Percentiles rank a stretch among this genome's conserved stretches.
Conservation (phyloP, 1,140 invertebrate genomes). For the Magallana gigas region DNA sequence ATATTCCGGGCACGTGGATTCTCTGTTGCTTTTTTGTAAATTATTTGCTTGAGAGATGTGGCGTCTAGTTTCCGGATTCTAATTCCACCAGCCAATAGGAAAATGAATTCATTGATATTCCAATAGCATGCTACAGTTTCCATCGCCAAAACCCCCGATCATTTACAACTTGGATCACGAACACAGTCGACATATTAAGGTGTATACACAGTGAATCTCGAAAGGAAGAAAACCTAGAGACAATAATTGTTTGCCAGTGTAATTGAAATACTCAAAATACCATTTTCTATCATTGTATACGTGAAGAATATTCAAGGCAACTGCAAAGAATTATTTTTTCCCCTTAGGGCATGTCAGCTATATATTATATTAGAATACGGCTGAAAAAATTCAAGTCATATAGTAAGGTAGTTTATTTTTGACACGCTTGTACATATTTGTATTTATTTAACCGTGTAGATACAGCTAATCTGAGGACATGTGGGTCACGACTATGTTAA, state of each 20-base stretch:
- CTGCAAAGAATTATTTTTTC: background rate
- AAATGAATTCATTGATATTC: constrained; percentile 34
- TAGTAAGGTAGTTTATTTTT: constrained; percentile 1
- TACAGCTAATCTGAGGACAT: constrained; percentile 19
- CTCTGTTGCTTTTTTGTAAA: constrained; percentile 29
- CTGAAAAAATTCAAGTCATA: background rate
- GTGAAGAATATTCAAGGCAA: background rate
- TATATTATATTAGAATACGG: background rate
- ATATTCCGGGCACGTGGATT: constrained; percentile 24
- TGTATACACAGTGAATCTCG: background rate
- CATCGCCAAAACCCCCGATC: constrained; percentile 16
- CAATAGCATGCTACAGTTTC: constrained; percentile 31
- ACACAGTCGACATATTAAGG: background rate
- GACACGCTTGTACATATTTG: constrained; percentile 16
- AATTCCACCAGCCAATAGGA: constrained; percentile 33
- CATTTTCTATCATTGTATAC: background rate
- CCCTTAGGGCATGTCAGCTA: background rate
- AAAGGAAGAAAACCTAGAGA: background rate
- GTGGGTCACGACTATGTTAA: constrained; percentile 25
- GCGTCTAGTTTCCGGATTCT: constrained; percentile 34
- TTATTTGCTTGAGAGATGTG: constrained; percentile 36
- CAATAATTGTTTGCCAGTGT: background rate
- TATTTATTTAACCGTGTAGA: constrained; percentile 28
- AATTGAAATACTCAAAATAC: constrained; percentile 17
- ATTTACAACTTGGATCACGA: constrained; percentile 23